Evolutionary conservation across 2,888 invertebrate species (phyloP).

Genomic region (Lasioglossum leucozonium): DNA sequence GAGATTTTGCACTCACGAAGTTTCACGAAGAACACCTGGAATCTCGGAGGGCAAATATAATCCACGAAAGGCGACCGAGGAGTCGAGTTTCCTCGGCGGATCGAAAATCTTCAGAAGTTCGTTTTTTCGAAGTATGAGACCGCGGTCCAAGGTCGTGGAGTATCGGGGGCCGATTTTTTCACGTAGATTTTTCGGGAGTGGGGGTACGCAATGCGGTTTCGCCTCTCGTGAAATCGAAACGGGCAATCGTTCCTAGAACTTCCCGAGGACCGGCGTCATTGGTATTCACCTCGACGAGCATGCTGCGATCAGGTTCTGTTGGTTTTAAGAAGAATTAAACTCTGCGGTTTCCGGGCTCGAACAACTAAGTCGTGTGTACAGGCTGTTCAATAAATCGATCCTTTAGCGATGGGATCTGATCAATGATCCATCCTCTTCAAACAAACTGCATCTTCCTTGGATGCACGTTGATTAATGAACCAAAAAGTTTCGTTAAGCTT

Average conservation of each 20-base stretch:
- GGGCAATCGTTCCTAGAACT: slow-evolving; percentile 8
- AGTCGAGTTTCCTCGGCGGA: not conserved
- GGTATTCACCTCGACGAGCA: not conserved
- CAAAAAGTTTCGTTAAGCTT: too few relatives aligned
- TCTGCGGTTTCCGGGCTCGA: too few relatives aligned
- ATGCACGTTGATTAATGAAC: too few relatives aligned
- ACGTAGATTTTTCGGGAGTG: not conserved
- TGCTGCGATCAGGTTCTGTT: too few relatives aligned
- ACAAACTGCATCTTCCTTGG: too few relatives aligned
- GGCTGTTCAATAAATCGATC: too few relatives aligned
- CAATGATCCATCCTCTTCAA: too few relatives aligned
- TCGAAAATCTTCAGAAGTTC: not conserved
- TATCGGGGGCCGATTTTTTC: not conserved
- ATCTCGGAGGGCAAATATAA: slow-evolving; percentile 1
- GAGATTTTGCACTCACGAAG: not conserved
- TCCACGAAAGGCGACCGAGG: not conserved
- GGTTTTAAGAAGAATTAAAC: too few relatives aligned
- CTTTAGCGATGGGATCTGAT: too few relatives aligned
- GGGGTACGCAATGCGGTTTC: not conserved
- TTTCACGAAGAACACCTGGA: not conserved
- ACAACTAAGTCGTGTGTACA: too few relatives aligned
- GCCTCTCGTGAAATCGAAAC: slow-evolving; percentile 34
- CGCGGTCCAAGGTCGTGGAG: not conserved
- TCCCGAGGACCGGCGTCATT: not conserved
- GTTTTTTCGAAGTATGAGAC: slow-evolving; percentile 8